Evolutionary conservation across 1,140 invertebrate genomes (phyloP), one percentile per base, ranked within the genome.

Genomic region (Eciton burchellii): DNA sequence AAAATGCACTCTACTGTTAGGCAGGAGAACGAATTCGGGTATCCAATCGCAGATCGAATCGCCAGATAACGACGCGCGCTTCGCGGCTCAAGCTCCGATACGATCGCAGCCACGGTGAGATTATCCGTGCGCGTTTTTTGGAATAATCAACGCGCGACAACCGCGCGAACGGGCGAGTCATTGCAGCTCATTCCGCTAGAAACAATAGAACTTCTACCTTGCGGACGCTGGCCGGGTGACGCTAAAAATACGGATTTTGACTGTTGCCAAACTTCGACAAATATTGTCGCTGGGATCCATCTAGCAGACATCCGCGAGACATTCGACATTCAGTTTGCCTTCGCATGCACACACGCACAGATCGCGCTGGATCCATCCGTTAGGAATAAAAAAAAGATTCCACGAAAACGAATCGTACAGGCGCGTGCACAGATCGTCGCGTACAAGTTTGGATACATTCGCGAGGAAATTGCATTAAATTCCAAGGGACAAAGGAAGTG

Each of bases 211-310:
- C 16, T 74, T 68, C n/a, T 68, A 79, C 85, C 66, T 71, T 81
- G 82, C 82, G 59, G 70, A 70, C 60, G 85, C 87, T 91, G 77
- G 65, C 35, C 45, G 77, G 43, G 59, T 56, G 29, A 16, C 24
- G 77, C 91, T 94, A 93, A 93, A 92, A 94, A 94, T 94, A 93
- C 82, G 72, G 83, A 68, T 88, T 90, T 90, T 86, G 89, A 86
- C 86, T 89, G 89, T 92, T 93, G 92, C 93, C 93, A 94, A 93
- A 92, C 90, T 92, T 91, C 90, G 90, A 91, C 87, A 92, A 94
- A 93, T 91, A 88, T 88, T 82, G 41, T 26, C 16, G 62, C 73
- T 73, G 73, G 66, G 68, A 62, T 84, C 74, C 35, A 35, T 62
- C 59, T 74, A 85, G 56, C 43, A 74, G 54, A 88, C 62, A 24